Base-by-base conservation (phyloP, 2,888 invertebrate species). In the Emmelina monodactyla region DNA sequence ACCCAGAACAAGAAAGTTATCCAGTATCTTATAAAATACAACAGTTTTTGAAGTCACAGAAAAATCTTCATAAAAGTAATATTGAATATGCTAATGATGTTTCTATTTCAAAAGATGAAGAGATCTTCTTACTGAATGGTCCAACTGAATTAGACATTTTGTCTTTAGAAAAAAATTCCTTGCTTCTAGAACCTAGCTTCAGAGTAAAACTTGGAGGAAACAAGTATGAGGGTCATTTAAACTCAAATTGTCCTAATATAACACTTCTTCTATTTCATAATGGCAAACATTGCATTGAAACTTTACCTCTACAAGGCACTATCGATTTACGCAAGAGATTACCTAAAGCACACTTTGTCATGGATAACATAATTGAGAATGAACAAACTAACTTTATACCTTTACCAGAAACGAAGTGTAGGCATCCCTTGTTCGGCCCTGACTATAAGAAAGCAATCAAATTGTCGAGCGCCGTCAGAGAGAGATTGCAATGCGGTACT, bases 401-500 rank as follows among this genome's bases (percentile, higher is more conserved):
- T 10, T 43, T 75, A 28, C 75, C 75, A 2, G 66, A 67, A 22
- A 73, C 69, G 6, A 73, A 73, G 48, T 60, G 58, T 38, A 60
- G 75, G 1, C 76, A 76, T 49, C 76, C 75, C 4, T 53, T 76
- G 1, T 71, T 76, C 47, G 75, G 75, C 1, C 42, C 54, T 1
- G 45, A 70, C 44, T 76, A 69, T 44, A 67, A 65, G 41, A 63
- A 57, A 39, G 55, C 59, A 6, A 53, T 68, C 3, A 65, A 66
- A 47, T 37, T 71, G 32, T 57, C 66, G 4, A 22, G 49, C 19
- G 38, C 46, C n/a, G 46, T 65, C 28, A 46, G 48, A 10, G 50
- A 55, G 37, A 50, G 62, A 2, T 49, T 68, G 29, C 47, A 52
- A 12, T 35, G 34, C 31, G 33, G 2, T 7, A 14, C 30, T 22